Evolutionary conservation across 2,113 vertebrate species (phyloP), one percentile per base, ranked within the genome.

Genomic region (Lagenorhynchus albirostris): DNA sequence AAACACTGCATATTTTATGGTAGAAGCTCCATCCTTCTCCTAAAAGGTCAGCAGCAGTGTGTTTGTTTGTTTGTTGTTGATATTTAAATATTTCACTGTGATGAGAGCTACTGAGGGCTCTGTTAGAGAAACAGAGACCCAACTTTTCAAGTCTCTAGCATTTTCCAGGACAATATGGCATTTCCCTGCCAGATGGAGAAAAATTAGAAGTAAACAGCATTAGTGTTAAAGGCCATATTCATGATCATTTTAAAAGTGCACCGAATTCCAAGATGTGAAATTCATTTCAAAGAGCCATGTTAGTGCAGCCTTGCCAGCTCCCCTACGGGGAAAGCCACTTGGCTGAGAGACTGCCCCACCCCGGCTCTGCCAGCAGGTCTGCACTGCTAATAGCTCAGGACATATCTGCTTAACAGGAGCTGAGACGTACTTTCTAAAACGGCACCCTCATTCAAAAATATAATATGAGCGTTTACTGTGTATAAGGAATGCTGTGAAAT

Each of bases 151-250:
- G 10, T 20, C 13, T 38, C 31, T n/a, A 7, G 65, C 41, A 25
- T 67, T 96, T 93, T 86, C 55, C 55, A 68, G 62, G 77, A 96
- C 11, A 95, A 82, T 55, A 71, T 91, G 62, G 36, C 50, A 80
- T 86, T 84, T 96, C 41, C 29, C 63, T 86, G 33, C 38, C 83
- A 95, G 88, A 80, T 68, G 67, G 68, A 15, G 44, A 93, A 82
- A 77, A 67, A 41, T 5, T 23, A 86, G 71, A 81, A 91, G 86
- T 93, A 60, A 85, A 29, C 47, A 91, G 36, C n/a, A 36, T 92
- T 79, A 73, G 26, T 94, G 94, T 63, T 15, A 80, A 83, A 73
- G 58, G 26, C 10, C 60, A 89, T 11, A 38, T 89, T 73, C 3
- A 62, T 11, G 55, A 77, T 76, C 29, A 62, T 71, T 94, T 88